Conservation (phyloP, 2,888 invertebrate genomes). For the Amaurobius ferox region DNA sequence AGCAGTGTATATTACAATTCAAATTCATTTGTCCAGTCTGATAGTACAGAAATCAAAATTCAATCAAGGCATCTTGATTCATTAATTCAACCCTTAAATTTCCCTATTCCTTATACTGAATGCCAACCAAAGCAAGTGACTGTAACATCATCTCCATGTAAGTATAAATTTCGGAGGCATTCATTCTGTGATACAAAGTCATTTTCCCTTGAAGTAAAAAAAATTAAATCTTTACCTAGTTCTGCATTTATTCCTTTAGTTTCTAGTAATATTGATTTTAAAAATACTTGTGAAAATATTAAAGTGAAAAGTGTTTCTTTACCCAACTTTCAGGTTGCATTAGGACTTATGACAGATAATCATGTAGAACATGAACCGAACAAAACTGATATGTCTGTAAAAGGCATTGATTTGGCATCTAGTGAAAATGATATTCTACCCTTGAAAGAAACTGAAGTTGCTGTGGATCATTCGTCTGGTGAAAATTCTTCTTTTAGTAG, state of each 20-base stretch:
- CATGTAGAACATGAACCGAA: not conserved
- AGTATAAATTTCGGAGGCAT: not conserved
- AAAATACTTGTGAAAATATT: not conserved
- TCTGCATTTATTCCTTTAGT: not conserved
- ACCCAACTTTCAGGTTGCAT: not conserved
- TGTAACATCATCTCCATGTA: not conserved
- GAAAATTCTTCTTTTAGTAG: not conserved
- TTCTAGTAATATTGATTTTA: not conserved
- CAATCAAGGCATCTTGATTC: no score
- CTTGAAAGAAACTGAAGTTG: not conserved
- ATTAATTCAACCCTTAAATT: no score
- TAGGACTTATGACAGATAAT: no score
- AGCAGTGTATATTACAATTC: not conserved
- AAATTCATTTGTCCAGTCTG: not conserved
- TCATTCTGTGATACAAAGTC: not conserved
- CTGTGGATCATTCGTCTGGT: not conserved
- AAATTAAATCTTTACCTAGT: no score
- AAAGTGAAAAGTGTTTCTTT: not conserved
- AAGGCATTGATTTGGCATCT: no score
- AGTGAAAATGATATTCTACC: no score
- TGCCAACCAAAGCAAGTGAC: no score
- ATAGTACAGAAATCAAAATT: not conserved
- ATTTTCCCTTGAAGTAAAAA: not conserved
- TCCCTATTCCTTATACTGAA: no score
- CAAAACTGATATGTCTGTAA: not conserved